Percentiles rank a stretch among this genome's conserved stretches.
phyloP scores from a whole-genome alignment of 1,140 invertebrate species.

The Drosophila sechellia region DNA sequence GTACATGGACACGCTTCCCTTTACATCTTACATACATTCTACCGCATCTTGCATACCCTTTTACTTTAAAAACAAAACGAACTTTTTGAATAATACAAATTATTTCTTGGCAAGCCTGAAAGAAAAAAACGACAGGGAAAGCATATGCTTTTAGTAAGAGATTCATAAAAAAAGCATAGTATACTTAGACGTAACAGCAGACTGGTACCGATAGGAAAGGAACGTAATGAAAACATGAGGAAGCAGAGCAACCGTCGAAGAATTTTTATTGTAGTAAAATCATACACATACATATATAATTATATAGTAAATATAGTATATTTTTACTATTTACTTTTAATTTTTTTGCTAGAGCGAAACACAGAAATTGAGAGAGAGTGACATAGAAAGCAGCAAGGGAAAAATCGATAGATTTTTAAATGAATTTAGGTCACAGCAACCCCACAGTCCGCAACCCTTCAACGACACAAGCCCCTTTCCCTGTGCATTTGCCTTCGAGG shows the following conservation, averaged over 20 bases:
- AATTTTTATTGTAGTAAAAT: constrained; percentile 78
- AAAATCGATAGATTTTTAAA: constrained; percentile 82
- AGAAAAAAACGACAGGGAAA: too few species aligned
- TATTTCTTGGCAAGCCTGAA: constrained; percentile 5
- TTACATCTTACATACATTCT: too few species aligned
- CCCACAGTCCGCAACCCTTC: constrained; percentile 6
- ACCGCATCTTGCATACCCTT: background rate
- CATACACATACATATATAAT: constrained; percentile 47
- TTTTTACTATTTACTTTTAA: constrained; percentile 67
- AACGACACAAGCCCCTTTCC: constrained; percentile 4
- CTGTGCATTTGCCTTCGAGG: constrained; percentile 23
- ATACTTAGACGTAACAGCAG: constrained; percentile 40
- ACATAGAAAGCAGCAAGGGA: constrained; percentile 40
- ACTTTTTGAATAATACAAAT: too few species aligned
- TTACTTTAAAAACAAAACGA: too few species aligned
- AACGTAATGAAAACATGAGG: constrained; percentile 5
- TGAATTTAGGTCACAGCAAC: constrained; percentile 74
- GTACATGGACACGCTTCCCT: too few species aligned
- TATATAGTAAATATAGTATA: constrained; percentile 51
- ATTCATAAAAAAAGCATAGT: constrained; percentile 2
- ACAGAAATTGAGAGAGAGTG: constrained; percentile 16
- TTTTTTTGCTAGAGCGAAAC: constrained; percentile 62
- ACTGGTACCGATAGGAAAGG: constrained; percentile 21
- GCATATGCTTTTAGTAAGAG: too few species aligned
- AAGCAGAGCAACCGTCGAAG: constrained; percentile 44